These are phyloP conservation scores for Silurus lanzhouensis DNA, from an alignment of 2,797 vertebrate species.

Conservation along the genomic window DNA sequence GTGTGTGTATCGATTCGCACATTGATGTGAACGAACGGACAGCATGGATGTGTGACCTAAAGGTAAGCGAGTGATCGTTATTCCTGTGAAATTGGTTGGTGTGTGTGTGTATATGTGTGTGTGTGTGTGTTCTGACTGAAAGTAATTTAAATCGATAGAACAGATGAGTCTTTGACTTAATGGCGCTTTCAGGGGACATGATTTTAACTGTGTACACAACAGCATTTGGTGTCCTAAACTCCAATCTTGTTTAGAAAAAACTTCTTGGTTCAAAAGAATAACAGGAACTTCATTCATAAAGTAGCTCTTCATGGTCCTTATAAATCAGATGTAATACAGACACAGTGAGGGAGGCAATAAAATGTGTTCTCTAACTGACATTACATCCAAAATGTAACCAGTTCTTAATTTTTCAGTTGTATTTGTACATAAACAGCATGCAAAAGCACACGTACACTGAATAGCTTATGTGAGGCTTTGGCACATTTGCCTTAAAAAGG, in stretches of 20 bases:
- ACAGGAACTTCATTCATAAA: background rate
- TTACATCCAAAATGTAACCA: too few species aligned
- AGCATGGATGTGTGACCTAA: background rate
- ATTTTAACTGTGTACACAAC: background rate
- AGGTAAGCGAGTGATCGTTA: conserved; percentile 22
- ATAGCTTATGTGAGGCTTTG: background rate
- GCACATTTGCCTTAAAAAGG: background rate
- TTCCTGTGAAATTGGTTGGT: background rate
- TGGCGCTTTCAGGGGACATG: conserved; percentile 16
- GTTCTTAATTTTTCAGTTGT: background rate
- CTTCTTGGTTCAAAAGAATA: background rate
- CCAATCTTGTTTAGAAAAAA: background rate
- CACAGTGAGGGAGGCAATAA: background rate
- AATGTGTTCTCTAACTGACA: background rate
- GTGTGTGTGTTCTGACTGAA: background rate
- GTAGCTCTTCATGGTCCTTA: background rate
- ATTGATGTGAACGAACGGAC: background rate
- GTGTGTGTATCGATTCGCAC: conserved; percentile 5
- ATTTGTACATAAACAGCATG: background rate
- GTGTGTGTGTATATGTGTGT: background rate
- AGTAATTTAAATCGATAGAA: conserved; percentile 4
- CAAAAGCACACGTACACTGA: background rate
- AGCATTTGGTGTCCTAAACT: background rate
- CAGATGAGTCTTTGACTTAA: background rate
- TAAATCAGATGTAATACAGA: background rate